phyloP scores from a whole-genome alignment of 2,797 vertebrate species.

The Lepidocolaptes lacrymiger region DNA sequence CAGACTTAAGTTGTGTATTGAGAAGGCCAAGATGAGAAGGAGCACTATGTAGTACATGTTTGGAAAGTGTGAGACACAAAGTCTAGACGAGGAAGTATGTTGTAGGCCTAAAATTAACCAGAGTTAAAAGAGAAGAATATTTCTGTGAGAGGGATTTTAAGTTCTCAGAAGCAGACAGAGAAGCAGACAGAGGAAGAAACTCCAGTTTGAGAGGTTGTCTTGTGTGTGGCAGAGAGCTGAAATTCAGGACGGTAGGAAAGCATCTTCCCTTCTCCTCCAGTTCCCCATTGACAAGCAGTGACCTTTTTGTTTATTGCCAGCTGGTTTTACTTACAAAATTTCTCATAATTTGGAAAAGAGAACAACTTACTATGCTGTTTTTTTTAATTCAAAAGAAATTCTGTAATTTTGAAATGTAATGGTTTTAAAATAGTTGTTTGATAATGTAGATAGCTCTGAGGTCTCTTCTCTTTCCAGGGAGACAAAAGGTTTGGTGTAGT shows the following conservation, averaged over 20 bases:
- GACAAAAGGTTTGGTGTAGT: not conserved
- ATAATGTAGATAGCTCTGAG: not conserved
- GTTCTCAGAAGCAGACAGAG: not conserved
- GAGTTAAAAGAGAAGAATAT: constrained; percentile 21
- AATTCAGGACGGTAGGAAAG: not conserved
- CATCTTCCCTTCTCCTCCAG: not conserved
- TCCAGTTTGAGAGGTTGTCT: not conserved
- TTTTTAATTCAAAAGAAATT: not conserved
- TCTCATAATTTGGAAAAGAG: not conserved
- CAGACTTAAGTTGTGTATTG: not conserved
- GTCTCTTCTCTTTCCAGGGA: not conserved
- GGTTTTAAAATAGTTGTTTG: not conserved
- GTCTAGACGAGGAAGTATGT: constrained; percentile 45
- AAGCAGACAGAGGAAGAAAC: constrained; percentile 1
- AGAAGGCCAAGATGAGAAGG: not conserved
- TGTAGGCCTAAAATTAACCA: constrained; percentile 45
- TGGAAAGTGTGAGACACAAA: constrained; percentile 17
- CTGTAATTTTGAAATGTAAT: not conserved
- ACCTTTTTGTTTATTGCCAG: not conserved
- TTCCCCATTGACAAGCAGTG: not conserved
- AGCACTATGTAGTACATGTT: not conserved
- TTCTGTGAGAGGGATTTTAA: not conserved
- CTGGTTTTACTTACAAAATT: fast-evolving
- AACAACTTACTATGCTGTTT: not conserved
- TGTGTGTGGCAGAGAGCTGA: not conserved